phyloP scores from a whole-genome alignment of 1,140 invertebrate genomes.

The Brachionus rubens region DNA sequence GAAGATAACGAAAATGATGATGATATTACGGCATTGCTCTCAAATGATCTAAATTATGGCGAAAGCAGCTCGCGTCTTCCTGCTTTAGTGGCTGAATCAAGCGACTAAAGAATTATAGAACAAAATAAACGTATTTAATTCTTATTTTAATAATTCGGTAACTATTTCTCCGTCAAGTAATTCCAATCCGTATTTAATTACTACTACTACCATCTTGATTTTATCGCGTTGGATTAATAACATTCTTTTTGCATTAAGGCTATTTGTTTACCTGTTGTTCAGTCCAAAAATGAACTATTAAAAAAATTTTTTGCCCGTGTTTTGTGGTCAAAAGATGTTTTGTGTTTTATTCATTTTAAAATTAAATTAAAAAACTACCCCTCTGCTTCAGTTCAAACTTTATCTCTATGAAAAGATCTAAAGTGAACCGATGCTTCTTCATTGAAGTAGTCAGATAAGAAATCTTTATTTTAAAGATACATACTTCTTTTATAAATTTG shows the following conservation, averaged over 20 bases:
- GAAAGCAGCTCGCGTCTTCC: too few species aligned
- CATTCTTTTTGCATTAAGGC: conserved; percentile 53
- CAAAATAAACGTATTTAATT: too few species aligned
- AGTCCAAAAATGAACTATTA: conserved; percentile 26
- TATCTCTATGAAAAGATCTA: neutral
- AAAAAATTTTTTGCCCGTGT: neutral
- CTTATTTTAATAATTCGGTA: neutral
- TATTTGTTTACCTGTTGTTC: too few species aligned
- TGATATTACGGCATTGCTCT: too few species aligned
- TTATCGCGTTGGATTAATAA: conserved; percentile 55
- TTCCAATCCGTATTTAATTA: conserved; percentile 56
- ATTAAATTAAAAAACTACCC: conserved; percentile 19
- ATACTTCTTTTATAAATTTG: neutral
- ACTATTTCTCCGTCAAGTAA: conserved; percentile 27
- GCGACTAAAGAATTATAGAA: too few species aligned
- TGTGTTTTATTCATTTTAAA: too few species aligned
- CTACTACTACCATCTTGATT: conserved; percentile 61
- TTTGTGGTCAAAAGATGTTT: too few species aligned
- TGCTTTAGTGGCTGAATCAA: too few species aligned
- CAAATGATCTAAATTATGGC: too few species aligned
- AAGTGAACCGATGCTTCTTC: neutral
- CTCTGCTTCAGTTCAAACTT: neutral
- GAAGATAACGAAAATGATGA: too few species aligned
- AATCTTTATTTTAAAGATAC: neutral
- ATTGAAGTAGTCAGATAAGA: neutral